Evolutionary conservation across 2,113 vertebrate species (phyloP).

Genomic region (Podarcis muralis): DNA sequence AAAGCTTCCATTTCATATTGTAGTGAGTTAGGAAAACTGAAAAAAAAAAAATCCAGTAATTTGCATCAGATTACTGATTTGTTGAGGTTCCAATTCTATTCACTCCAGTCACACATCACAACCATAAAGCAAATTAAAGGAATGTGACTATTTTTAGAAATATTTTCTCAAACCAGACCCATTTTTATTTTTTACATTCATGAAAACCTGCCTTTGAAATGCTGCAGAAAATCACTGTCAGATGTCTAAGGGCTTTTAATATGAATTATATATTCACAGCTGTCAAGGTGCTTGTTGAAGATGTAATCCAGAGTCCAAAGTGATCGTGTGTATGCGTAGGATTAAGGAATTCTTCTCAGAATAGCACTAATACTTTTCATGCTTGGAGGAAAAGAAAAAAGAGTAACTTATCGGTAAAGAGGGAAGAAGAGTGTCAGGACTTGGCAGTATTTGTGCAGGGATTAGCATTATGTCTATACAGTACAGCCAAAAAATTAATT

Average conservation of each 20-base stretch:
- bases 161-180: background rate
- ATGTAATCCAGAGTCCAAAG: conserved; percentile 66
- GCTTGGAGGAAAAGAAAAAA: background rate
- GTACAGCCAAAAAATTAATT: conserved; percentile 30
- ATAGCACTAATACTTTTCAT: conserved; percentile 38
- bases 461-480: accelerated
- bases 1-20: background rate
- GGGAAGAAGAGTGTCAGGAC: background rate
- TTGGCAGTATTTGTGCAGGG: conserved; percentile 30
- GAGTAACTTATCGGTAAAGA: conserved; percentile 21
- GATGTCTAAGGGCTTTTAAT: conserved; percentile 45
- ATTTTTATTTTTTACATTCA: conserved; percentile 57
- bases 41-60: conserved; percentile 47
- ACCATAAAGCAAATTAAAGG: conserved; percentile 52
- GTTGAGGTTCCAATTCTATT: conserved; percentile 55
- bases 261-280: conserved; percentile 60
- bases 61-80: conserved; percentile 23
- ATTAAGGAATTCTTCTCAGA: conserved; percentile 39
- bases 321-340: conserved; percentile 31
- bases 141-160: conserved; percentile 44
- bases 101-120: conserved; percentile 37
- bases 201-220: conserved; percentile 37
- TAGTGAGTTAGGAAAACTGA: conserved; percentile 8
- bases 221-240: conserved; percentile 59
- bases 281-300: conserved; percentile 58